Conservation (phyloP, 1,140 invertebrate species). For the Drosophila ironensis region DNA sequence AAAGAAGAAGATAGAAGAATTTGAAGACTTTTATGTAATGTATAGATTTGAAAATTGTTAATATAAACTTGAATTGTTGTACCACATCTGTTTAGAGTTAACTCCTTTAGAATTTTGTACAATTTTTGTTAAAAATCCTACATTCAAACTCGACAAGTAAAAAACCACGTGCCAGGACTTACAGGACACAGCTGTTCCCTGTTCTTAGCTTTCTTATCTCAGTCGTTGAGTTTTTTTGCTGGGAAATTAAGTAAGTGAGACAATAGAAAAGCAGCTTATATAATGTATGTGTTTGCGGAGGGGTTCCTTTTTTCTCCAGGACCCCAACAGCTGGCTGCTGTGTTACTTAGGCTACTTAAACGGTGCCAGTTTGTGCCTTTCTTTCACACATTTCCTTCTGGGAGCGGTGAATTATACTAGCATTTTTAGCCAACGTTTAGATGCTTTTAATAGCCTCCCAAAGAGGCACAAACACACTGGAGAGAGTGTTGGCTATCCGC, state of each 20-base stretch:
- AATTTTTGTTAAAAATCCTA: no score
- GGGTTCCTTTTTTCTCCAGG: conserved; percentile 5
- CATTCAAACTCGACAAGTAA: no score
- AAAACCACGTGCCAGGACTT: conserved; percentile 7
- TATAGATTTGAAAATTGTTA: no score
- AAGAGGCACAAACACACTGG: conserved; percentile 17
- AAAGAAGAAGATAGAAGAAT: not conserved
- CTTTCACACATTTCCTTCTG: not conserved
- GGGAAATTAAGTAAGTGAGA: conserved; percentile 41
- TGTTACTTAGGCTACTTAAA: conserved; percentile 42
- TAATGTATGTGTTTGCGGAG: conserved; percentile 14
- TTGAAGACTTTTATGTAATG: not conserved
- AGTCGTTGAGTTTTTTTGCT: not conserved
- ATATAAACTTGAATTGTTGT: no score
- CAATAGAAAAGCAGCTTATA: conserved; percentile 37
- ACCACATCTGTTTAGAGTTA: no score
- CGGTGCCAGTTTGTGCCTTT: conserved; percentile 17
- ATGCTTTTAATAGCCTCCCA: conserved; percentile 71
- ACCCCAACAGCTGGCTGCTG: conserved; percentile 30
- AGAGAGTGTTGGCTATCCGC: conserved; percentile 40
- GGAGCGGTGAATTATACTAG: conserved; percentile 62
- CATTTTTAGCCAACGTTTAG: conserved; percentile 74
- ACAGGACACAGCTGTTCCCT: conserved; percentile 14
- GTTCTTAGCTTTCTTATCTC: not conserved
- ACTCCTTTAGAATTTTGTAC: no score